Percentiles rank a stretch among this genome's conserved stretches.
Evolutionary conservation across 1,140 invertebrate genomes (phyloP).

Genomic region (Calephelis nemesis): DNA sequence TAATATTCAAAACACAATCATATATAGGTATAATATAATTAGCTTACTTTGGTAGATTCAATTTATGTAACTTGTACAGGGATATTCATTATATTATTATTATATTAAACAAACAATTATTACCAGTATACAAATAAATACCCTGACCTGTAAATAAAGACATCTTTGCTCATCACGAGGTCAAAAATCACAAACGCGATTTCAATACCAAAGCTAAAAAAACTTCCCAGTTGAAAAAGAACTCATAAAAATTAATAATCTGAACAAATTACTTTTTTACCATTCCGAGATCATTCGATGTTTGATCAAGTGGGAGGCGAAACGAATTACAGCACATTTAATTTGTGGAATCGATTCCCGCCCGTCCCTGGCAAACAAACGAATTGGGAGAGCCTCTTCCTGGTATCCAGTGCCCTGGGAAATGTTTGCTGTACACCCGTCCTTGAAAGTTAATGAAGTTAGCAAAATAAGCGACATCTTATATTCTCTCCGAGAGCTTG

Average conservation of each 20-base stretch:
- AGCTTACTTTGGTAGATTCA: too few species aligned
- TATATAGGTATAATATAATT: too few species aligned
- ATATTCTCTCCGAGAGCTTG: background rate
- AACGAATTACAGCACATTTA: conserved; percentile 16
- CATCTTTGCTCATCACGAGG: too few species aligned
- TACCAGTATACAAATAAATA: too few species aligned
- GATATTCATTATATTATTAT: too few species aligned
- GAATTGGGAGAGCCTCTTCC: conserved; percentile 1
- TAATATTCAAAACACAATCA: too few species aligned
- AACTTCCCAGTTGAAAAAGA: too few species aligned
- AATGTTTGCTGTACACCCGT: background rate
- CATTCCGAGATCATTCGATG: background rate
- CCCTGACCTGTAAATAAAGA: too few species aligned
- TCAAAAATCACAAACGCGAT: too few species aligned
- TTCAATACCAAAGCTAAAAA: too few species aligned
- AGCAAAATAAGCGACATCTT: background rate
- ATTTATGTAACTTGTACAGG: too few species aligned
- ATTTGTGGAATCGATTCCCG: conserved; percentile 12
- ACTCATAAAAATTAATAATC: background rate
- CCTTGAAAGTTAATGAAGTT: background rate
- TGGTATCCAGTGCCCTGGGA: background rate
- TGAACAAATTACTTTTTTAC: conserved; percentile 3
- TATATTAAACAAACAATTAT: too few species aligned
- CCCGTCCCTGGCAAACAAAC: conserved; percentile 10
- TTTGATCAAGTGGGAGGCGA: conserved; percentile 8